Evolutionary conservation across 1,140 invertebrate species (phyloP).

Genomic region (Bombyx mori): ASM3026992v2 NC_085107.1:6844501-6845000

Average conservation of each 20-base stretch:
- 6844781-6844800: too few species aligned
- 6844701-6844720: conserved; percentile 93
- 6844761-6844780: too few species aligned
- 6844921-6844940: too few species aligned
- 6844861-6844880: too few species aligned
- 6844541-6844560: conserved; percentile 90
- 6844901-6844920: too few species aligned
- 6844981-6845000: too few species aligned
- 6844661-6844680: conserved; percentile 91
- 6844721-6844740: conserved; percentile 96
- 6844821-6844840: too few species aligned
- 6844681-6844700: conserved; percentile 94
- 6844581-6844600: conserved; percentile 99
- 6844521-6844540: conserved; percentile 97
- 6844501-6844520: conserved; percentile 87
- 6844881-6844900: too few species aligned
- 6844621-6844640: conserved; percentile 94
- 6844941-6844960: too few species aligned
- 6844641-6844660: conserved; percentile 89
- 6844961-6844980: too few species aligned
- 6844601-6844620: conserved; percentile 93
- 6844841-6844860: too few species aligned
- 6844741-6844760: conserved; percentile 92
- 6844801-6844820: too few species aligned
- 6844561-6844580: conserved; percentile 91